Evolutionary conservation across 2,888 invertebrate species (phyloP).

Genomic region (Hypselothyrea guttata): DNA sequence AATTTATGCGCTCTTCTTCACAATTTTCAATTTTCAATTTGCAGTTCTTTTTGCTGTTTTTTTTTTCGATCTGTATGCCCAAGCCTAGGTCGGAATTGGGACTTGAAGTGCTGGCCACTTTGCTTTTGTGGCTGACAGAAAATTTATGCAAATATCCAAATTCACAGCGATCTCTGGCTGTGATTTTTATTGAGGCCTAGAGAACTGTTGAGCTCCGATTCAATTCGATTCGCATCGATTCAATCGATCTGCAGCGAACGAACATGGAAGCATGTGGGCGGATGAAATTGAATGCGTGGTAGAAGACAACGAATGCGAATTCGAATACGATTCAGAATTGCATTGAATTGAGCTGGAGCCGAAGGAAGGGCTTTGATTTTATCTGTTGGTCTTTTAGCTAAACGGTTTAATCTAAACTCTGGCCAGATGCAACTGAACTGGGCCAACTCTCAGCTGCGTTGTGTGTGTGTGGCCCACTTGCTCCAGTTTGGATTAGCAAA

Average conservation of each 20-base stretch:
- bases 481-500: constrained; percentile 36
- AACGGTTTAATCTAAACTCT: constrained; percentile 50
- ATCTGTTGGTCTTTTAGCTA: constrained; percentile 64
- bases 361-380: constrained; percentile 54
- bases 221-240: constrained; percentile 1
- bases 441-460: constrained; percentile 30
- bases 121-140: constrained; percentile 27
- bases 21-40: constrained; percentile 72
- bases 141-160: constrained; percentile 71
- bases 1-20: constrained; percentile 77
- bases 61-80: constrained; percentile 11
- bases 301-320: constrained; percentile 2
- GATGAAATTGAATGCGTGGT: constrained; percentile 68
- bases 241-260: constrained; percentile 19
- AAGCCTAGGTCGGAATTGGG: not conserved
- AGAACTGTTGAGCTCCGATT: constrained; percentile 51
- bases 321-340: too few species aligned
- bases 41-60: too few species aligned
- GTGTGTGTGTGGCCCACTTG: constrained; percentile 59
- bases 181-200: constrained; percentile 71
- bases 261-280: constrained; percentile 60
- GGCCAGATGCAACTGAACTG: constrained; percentile 20
- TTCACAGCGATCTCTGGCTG: constrained; percentile 23
- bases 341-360: constrained; percentile 2
- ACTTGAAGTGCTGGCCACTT: constrained; percentile 13